Conservation (phyloP, 2,797 vertebrate genomes). For the Neomorphus geoffroyi region DNA sequence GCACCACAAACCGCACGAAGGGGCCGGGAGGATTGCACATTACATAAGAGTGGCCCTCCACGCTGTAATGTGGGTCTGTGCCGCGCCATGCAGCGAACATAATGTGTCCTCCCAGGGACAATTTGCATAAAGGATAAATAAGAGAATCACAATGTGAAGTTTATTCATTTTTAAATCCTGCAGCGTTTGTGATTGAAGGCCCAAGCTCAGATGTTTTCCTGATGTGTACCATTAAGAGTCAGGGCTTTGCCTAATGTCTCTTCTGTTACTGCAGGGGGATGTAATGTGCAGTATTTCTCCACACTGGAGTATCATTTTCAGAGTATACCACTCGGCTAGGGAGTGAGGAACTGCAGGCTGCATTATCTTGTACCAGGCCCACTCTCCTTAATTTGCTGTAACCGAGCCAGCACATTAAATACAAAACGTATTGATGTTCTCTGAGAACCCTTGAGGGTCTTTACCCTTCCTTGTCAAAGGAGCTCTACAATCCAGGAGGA, state of each 20-base stretch:
- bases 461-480: slow-evolving; percentile 80
- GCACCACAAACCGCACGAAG: not conserved
- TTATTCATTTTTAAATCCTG: slow-evolving; percentile 91
- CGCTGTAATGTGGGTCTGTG: slow-evolving; percentile 74
- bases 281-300: slow-evolving; percentile 76
- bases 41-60: slow-evolving; percentile 74
- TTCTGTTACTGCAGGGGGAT: slow-evolving; percentile 80
- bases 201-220: slow-evolving; percentile 86
- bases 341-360: slow-evolving; percentile 73
- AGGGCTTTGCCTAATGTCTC: slow-evolving; percentile 84
- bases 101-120: slow-evolving; percentile 83
- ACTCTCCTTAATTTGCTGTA: slow-evolving; percentile 82
- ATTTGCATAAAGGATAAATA: slow-evolving; percentile 90
- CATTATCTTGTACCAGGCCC: slow-evolving; percentile 75
- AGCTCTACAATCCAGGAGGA: slow-evolving; percentile 69
- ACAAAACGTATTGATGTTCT: slow-evolving; percentile 84
- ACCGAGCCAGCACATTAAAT: slow-evolving; percentile 82
- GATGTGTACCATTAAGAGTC: slow-evolving; percentile 85
- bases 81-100: slow-evolving; percentile 76
- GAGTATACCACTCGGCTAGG: slow-evolving; percentile 71
- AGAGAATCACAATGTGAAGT: slow-evolving; percentile 89
- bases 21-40: slow-evolving; percentile 55
- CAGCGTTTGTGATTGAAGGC: slow-evolving; percentile 86
- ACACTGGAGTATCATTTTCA: slow-evolving; percentile 80
- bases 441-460: slow-evolving; percentile 80